phyloP scores from a whole-genome alignment of 2,113 vertebrate genomes.

The Anseranas semipalmata region DNA sequence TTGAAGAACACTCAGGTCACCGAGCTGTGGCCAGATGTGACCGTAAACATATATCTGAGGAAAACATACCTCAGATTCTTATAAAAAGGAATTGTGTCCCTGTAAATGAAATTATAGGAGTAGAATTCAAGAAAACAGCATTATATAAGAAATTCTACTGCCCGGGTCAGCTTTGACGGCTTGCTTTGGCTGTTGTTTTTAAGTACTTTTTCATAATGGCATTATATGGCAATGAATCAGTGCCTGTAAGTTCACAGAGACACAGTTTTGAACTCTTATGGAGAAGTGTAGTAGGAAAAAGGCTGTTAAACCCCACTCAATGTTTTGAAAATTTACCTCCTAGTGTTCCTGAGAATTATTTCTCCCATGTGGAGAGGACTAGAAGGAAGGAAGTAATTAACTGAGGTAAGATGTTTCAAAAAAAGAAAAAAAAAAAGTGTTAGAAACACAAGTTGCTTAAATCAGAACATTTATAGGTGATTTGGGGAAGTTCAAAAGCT shows the following conservation, averaged over 20 bases:
- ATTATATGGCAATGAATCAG: background rate
- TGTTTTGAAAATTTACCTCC: conserved; percentile 35
- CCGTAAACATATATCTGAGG: background rate
- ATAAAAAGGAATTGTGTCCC: background rate
- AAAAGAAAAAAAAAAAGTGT: background rate
- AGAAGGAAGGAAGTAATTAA: background rate
- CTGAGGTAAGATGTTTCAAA: background rate
- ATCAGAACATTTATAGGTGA: background rate
- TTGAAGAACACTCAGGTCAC: background rate
- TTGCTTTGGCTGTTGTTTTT: background rate
- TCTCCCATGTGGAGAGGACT: background rate
- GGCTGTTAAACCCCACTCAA: background rate
- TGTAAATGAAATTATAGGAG: background rate
- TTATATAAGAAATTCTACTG: background rate
- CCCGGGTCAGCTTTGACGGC: background rate
- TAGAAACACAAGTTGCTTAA: background rate
- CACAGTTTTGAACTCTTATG: background rate
- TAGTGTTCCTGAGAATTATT: conserved; percentile 23
- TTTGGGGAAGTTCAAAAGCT: background rate
- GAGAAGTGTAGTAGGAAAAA: background rate
- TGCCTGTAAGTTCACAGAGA: background rate
- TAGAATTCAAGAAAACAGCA: background rate
- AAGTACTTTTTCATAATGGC: background rate
- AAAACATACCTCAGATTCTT: background rate
- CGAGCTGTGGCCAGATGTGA: background rate